These are phyloP conservation scores for Pachyramphus minor DNA, from an alignment of 2,113 vertebrate genomes.

Conservation along the genomic window DNA sequence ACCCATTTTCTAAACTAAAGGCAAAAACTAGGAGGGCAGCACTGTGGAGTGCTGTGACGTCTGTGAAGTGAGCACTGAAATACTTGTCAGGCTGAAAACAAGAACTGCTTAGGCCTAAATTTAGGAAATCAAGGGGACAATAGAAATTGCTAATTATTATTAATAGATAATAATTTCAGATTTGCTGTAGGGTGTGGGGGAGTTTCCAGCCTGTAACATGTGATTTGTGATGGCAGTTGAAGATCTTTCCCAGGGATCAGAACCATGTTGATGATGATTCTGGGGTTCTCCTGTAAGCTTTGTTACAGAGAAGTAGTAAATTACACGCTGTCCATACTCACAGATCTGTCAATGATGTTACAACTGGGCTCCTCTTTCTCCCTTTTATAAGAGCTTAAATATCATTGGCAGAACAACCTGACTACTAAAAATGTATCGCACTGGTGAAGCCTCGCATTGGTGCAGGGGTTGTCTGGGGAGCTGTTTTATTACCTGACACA, in stretches of 20 bases:
- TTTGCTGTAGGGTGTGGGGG: background rate
- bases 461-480: background rate
- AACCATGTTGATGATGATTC: background rate
- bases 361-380: background rate
- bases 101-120: background rate
- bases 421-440: background rate
- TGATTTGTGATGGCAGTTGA: background rate
- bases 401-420: background rate
- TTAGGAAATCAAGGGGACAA: background rate
- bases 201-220: background rate
- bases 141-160: background rate
- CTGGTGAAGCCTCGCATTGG: background rate
- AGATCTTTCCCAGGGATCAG: background rate
- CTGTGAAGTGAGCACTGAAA: background rate
- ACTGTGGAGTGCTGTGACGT: background rate
- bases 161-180: background rate
- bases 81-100: background rate
- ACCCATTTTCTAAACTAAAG: background rate
- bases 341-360: background rate
- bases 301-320: background rate
- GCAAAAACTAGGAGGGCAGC: background rate
- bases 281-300: background rate
- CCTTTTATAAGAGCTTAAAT: background rate
- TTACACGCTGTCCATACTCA: background rate
- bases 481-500: background rate